Base-by-base conservation (phyloP, 2,888 invertebrate genomes). In the Phragmatobia fuliginosa region DNA sequence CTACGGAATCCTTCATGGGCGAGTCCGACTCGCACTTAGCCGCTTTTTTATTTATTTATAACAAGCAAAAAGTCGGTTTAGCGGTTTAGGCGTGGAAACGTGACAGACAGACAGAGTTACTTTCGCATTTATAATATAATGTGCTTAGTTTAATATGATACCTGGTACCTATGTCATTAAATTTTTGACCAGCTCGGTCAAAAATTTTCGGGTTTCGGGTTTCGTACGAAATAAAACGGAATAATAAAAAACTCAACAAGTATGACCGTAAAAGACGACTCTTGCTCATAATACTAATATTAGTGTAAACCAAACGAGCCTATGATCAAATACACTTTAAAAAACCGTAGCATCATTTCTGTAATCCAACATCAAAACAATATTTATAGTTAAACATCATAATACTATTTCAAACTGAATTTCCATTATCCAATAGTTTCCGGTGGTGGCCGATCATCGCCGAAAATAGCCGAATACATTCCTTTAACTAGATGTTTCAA, bases 341-440 rank as follows among this genome's bases (percentile, higher is more conserved):
- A 67, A 68, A 72, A 70, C 58, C 61, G 62, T 69, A 31, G 65
- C 70, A 68, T 63, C 49, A 72, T 71, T 75, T 69, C 67, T 81
- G 65, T 80, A 77, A 80, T 75, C 70, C 68, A 58, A 72, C 66
- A 82, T 75, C 63, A 41, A 75, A 80, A 82, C 77, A 81, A 80
- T 77, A 82, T 82, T 77, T 72, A 80, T 82, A 75, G 75, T 75
- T 67, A 75, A 82, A 82, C 80, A 82, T 82, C 80, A 82, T 82
- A 77, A 80, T 77, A 80, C 75, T 80, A 80, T 82, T 82, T 75
- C 70, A 62, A 79, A 75, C 77, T 70, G 70, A 72, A 75, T 75
- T 78, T 81, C 82, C 84, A 88, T 86, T 84, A 86, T 83, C 82
- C 85, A 82, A 88, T 87, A 85, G 90, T 88, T 88, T 91, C 88